phyloP scores from a whole-genome alignment of 2,888 invertebrate species.

The Nomada hirtipes region DNA sequence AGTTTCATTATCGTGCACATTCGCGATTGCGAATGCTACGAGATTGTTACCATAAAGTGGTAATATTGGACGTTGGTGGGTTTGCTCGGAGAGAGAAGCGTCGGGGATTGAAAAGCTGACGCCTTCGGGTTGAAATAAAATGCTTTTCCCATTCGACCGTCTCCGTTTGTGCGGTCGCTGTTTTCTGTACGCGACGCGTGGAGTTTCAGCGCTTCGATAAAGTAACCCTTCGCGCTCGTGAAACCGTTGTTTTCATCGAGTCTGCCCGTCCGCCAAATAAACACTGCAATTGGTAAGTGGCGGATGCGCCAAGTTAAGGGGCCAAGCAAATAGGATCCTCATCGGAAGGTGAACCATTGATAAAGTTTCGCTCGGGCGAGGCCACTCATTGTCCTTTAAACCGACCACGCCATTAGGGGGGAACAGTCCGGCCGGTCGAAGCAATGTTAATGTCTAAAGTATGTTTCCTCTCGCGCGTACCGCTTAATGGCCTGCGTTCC shows the following conservation, averaged over 20 bases:
- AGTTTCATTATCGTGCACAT: neutral
- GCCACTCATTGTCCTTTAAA: conserved; percentile 58
- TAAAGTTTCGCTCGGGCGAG: conserved; percentile 40
- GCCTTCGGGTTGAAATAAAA: too few relatives aligned
- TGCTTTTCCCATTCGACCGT: too few relatives aligned
- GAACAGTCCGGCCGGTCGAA: conserved; percentile 47
- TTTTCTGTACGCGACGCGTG: neutral
- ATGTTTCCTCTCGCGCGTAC: conserved; percentile 68
- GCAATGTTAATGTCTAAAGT: conserved; percentile 72
- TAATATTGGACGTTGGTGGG: too few relatives aligned
- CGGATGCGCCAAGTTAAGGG: conserved; percentile 23
- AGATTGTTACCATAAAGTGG: neutral
- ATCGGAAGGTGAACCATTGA: conserved; percentile 52
- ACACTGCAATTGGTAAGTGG: conserved; percentile 71
- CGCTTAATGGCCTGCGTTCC: conserved; percentile 65
- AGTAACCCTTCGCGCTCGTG: conserved; percentile 62
- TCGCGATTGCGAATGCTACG: too few relatives aligned
- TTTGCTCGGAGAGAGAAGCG: too few relatives aligned
- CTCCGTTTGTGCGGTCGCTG: too few relatives aligned
- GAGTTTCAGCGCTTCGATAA: conserved; percentile 13
- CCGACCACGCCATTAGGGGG: conserved; percentile 53
- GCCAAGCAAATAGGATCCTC: conserved; percentile 39
- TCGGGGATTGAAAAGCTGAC: too few relatives aligned
- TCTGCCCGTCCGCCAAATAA: conserved; percentile 75
- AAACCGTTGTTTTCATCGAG: conserved; percentile 75